phyloP scores from a whole-genome alignment of 2,113 vertebrate genomes.

The Genyomyrus donnyi region DNA sequence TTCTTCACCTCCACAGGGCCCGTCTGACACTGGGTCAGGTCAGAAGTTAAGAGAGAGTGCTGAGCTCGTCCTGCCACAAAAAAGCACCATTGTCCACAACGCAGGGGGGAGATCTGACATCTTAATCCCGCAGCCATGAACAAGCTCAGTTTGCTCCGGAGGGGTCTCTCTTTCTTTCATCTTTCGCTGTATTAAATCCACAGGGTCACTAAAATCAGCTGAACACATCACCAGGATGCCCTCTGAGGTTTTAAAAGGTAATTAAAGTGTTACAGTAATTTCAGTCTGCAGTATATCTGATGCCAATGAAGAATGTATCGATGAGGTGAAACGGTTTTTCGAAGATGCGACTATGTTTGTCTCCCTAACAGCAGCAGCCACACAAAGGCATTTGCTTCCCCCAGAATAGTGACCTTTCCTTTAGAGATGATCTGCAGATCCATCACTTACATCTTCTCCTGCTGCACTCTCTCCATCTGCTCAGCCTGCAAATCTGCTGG shows the following conservation, averaged over 20 bases:
- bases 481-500: neutral
- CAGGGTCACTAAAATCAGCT: constrained; percentile 42
- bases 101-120: neutral
- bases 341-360: neutral
- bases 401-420: neutral
- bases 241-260: neutral
- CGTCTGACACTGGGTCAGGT: constrained; percentile 40
- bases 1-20: constrained; percentile 30
- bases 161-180: constrained; percentile 42
- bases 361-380: neutral
- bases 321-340: neutral
- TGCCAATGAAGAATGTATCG: neutral
- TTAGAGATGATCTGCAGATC: neutral
- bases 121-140: constrained; percentile 39
- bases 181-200: constrained; percentile 46
- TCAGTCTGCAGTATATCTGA: constrained; percentile 10
- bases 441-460: neutral
- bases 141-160: constrained; percentile 43
- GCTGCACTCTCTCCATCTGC: neutral
- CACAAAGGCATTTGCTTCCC: neutral
- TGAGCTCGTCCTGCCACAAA: constrained; percentile 25
- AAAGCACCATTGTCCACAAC: constrained; percentile 29
- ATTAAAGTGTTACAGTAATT: neutral
- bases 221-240: neutral
- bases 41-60: constrained; percentile 39